Evolutionary conservation across 2,888 invertebrate genomes (phyloP), one percentile per base, ranked within the genome.

Genomic region (Epiblema foenella): DNA sequence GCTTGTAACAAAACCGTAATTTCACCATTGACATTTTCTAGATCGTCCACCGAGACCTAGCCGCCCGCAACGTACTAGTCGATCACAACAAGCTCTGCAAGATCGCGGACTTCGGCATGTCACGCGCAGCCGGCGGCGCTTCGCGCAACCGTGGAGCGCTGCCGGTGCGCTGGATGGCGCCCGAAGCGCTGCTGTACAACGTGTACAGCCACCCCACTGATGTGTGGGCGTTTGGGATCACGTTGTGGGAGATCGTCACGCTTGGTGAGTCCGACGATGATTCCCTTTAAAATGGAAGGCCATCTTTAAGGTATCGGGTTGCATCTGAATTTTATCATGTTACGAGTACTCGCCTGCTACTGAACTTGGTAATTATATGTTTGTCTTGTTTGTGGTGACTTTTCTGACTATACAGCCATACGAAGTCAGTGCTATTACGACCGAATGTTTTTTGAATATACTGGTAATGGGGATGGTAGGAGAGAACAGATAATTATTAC

Each of bases 81-180:
- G 97, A 97, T 85, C 97, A 97, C 88, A 97, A 97, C 88, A 97
- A 97, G 84, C 94, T 97, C 73, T 97, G 97, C 88, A 98, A 98
- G 93, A 97, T 98, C 75, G 97, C 97, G 2, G 97, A 97, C 92
- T 98, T 97, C 87, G 97, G 97, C 71, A 96, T 97, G 95, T 97
- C 97, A 12, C 94, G 97, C 77, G 95, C 89, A 0, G 91, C 90
- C 17, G 86, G 84, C 0, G 83, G 86, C 0, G 92, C 85, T 77
- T 87, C 87, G 75, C 92, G 94, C 82, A 83, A 88, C 0, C 89
- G 95, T 4, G 95, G 94, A 17, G 96, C 96, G 18, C 83, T 96
- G 78, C 96, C 96, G 0, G 96, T 96, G 64, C 93, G 96, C 29
- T 97, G 97, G 97, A 97, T 97, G 97, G 97, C 97, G 3, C 97